These are phyloP conservation scores for Sialis fuliginosa DNA, from an alignment of 2,888 invertebrate genomes.

Conservation along the genomic window DNA sequence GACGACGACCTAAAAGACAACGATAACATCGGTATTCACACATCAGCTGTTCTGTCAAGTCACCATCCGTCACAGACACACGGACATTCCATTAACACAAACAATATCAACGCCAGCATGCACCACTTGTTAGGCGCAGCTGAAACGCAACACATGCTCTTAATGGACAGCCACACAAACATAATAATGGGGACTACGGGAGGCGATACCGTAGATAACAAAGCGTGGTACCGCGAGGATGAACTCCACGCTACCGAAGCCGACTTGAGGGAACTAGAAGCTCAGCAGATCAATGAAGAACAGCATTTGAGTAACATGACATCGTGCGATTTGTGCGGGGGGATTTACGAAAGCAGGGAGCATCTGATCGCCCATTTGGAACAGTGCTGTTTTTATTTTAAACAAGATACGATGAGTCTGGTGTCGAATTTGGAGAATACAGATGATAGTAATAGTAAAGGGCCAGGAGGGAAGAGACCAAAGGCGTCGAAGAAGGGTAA, in stretches of 20 bases:
- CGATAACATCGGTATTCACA: conserved; percentile 21
- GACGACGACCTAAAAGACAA: conserved; percentile 23
- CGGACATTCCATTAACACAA: neutral
- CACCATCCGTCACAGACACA: neutral
- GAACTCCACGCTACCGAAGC: conserved; percentile 27
- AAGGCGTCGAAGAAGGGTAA: neutral
- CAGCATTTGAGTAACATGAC: too few species aligned
- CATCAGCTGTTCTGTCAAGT: conserved; percentile 13
- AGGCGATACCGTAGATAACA: conserved; percentile 7
- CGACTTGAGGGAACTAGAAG: conserved; percentile 26
- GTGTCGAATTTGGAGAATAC: neutral
- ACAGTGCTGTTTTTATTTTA: too few species aligned
- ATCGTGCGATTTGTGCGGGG: too few species aligned
- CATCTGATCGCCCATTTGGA: too few species aligned
- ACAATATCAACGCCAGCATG: too few species aligned
- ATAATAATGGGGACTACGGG: neutral
- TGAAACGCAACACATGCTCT: too few species aligned
- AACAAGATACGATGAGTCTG: neutral
- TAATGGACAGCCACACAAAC: conserved; percentile 1
- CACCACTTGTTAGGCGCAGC: too few species aligned
- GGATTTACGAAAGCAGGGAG: too few species aligned
- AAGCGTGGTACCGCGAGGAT: conserved; percentile 23
- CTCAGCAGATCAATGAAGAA: too few species aligned
- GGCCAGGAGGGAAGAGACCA: too few species aligned
- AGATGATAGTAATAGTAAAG: neutral